Conservation (phyloP, 2,888 invertebrate genomes). For the Lampropteryx suffumata region DNA sequence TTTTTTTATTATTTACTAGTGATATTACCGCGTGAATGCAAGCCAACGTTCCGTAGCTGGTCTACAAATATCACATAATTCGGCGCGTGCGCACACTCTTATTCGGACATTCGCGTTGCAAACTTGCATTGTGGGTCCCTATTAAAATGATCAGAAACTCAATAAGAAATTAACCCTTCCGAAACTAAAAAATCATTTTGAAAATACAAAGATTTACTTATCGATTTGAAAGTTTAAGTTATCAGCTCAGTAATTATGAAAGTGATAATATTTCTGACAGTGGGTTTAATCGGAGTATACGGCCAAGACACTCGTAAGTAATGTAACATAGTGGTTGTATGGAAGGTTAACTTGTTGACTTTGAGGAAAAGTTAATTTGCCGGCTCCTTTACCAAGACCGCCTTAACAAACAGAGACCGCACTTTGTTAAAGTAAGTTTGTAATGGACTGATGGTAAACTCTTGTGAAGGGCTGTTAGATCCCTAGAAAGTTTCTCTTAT, state of each 20-base stretch:
- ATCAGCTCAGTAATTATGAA: slow-evolving; percentile 50
- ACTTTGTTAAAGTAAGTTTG: no score
- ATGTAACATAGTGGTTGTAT: neutral
- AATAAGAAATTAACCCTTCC: no score
- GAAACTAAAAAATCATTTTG: neutral
- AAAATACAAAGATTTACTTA: neutral
- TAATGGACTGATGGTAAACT: no score
- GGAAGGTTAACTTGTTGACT: neutral
- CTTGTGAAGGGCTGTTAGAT: no score
- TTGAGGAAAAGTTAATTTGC: no score
- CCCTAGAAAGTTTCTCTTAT: no score
- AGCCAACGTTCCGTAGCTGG: slow-evolving; percentile 18
- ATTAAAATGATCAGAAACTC: slow-evolving; percentile 6
- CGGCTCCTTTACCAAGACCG: no score
- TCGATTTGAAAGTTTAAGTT: no score
- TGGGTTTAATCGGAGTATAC: slow-evolving; percentile 53
- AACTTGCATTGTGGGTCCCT: slow-evolving; percentile 25
- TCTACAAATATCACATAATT: slow-evolving; percentile 72
- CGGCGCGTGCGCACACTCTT: slow-evolving; percentile 65
- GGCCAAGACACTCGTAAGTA: slow-evolving; percentile 73
- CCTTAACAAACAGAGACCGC: no score
- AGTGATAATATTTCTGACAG: slow-evolving; percentile 51
- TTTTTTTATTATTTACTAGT: neutral
- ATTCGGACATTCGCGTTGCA: slow-evolving; percentile 47
- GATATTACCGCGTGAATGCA: slow-evolving; percentile 11